Conservation (phyloP, 2,888 invertebrate species). For the Druceiella hillmani region DNA sequence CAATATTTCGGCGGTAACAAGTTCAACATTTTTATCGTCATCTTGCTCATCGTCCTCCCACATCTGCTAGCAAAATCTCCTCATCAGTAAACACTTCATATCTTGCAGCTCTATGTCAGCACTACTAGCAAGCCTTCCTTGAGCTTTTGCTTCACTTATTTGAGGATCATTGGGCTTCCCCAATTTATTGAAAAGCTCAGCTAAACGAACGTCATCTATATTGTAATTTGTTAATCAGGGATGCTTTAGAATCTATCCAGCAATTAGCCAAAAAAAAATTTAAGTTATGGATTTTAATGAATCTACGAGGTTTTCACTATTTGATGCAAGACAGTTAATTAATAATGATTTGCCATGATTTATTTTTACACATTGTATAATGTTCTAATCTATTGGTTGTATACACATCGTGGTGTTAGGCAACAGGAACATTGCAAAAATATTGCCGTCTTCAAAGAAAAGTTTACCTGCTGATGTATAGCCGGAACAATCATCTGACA, state of each 20-base stretch:
- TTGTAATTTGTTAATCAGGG: not conserved
- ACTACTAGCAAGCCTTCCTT: too few species aligned
- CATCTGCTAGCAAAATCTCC: too few species aligned
- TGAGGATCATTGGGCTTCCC: not conserved
- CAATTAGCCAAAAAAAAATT: too few species aligned
- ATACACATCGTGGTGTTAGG: slow-evolving; percentile 6
- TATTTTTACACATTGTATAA: slow-evolving; percentile 14
- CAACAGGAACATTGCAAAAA: slow-evolving; percentile 8
- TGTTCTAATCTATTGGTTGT: slow-evolving; percentile 14
- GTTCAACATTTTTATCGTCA: too few species aligned
- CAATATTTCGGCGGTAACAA: too few species aligned
- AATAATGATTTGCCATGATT: slow-evolving; percentile 10
- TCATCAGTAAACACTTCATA: too few species aligned
- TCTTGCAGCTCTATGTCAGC: too few species aligned
- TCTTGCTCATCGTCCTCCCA: too few species aligned
- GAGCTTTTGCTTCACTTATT: too few species aligned
- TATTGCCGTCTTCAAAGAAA: slow-evolving; percentile 6
- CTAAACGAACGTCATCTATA: not conserved
- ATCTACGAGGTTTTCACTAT: not conserved
- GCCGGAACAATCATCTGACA: slow-evolving; percentile 5
- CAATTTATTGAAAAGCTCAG: not conserved
- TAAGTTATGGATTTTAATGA: not conserved
- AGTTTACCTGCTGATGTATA: slow-evolving; percentile 5
- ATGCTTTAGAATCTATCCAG: not conserved
- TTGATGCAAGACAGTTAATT: not conserved